Base-by-base conservation (phyloP, 37 sponge, comb jelly and placozoan species). In the Lycopodina hypogea region DNA sequence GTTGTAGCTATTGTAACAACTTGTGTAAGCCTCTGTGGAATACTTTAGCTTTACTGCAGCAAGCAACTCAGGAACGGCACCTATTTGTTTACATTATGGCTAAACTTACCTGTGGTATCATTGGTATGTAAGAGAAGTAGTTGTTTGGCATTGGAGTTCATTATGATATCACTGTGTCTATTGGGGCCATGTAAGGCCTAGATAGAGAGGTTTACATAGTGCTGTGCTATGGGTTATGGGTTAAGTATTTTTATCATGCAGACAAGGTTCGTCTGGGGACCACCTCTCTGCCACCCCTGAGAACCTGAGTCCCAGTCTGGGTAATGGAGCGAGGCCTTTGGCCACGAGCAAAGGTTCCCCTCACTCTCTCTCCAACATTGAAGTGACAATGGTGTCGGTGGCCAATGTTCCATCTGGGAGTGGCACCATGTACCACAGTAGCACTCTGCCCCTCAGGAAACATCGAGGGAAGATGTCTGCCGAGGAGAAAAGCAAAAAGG, bases 261-360 rank as follows among this genome's bases (percentile, higher is more conserved):
- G 81, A 21, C 77, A 81, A 3, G 81, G 81, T 59, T 87, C 87
- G 17, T 87, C 87, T 70, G 87, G 87, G 11, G 87, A 87, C 30
- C 76, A 72, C 42, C 69, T 76, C 35, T 87, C 87, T 21, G 28
- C 76, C 36, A 86, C 76, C 37, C 81, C 86, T 24, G 87, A 87
- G 18, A 81, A 76, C 45, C 75, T 76, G 22, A 78, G 72, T 45
- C 76, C 82, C 28, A 69, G 58, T 35, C 58, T 60, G 21, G 72
- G 70, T 0, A 28, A 3, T 7, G 52, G 52, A 11, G 56, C 36
- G 6, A 14, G 68, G 7, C 68, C 29, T 1, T 42, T 61, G 24
- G 12, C 34, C 3, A 39, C 61, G 40, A 38, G 19, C 34, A 58
- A 38, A n/a, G 67, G 66, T 18, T 33, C 48, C 22, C 64, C 77